phyloP scores from a whole-genome alignment of 2,113 vertebrate genomes.

The Carassius gibelio region DNA sequence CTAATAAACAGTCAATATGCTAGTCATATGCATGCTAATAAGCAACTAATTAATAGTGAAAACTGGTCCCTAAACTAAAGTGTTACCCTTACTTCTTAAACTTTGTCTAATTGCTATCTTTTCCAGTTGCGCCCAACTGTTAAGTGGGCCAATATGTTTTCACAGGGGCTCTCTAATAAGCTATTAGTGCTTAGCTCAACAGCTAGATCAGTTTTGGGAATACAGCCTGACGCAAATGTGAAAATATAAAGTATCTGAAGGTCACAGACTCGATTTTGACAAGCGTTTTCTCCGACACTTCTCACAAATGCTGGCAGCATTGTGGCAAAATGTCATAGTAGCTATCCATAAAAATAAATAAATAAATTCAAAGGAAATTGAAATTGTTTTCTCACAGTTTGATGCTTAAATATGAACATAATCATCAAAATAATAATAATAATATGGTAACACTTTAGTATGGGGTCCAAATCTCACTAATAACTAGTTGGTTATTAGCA shows the following conservation, averaged over 20 bases:
- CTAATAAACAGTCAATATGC: background rate
- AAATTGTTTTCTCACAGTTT: background rate
- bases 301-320: conserved; percentile 53
- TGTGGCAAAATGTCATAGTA: conserved; percentile 59
- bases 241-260: conserved; percentile 74
- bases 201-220: conserved; percentile 68
- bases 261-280: conserved; percentile 66
- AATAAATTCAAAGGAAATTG: conserved; percentile 13
- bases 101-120: conserved; percentile 75
- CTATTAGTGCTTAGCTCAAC: conserved; percentile 75
- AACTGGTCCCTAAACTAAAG: no score
- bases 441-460: no score
- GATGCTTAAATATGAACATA: background rate
- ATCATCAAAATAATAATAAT: no score
- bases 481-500: no score
- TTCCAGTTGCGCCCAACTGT: conserved; percentile 78
- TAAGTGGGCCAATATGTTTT: conserved; percentile 71
- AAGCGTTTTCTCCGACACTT: conserved; percentile 48
- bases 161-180: conserved; percentile 71
- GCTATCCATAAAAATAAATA: conserved; percentile 51
- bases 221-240: conserved; percentile 72
- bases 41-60: background rate
- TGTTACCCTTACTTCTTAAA: background rate
- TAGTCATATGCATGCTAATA: background rate
- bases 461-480: no score